Evolutionary conservation across 2,888 invertebrate species (phyloP).

Genomic region (Drosophila meridiana): DNA sequence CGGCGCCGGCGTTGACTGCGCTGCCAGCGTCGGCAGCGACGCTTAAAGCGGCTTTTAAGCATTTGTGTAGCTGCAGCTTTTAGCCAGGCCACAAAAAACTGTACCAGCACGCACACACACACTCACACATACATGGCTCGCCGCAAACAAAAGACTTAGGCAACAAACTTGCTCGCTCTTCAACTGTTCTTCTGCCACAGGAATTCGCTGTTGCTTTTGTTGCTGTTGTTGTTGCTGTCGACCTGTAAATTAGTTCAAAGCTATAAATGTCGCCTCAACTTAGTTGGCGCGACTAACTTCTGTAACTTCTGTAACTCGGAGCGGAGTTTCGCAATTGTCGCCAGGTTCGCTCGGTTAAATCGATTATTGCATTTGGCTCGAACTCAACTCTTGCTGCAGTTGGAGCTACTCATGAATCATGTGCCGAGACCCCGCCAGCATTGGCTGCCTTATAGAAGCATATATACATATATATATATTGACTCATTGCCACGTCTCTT

Average conservation of each 20-base stretch:
- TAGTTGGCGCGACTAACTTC: neutral
- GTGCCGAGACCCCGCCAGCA: conserved; percentile 9
- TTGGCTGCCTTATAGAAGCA: neutral
- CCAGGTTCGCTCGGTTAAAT: conserved; percentile 41
- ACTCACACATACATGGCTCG: conserved; percentile 3
- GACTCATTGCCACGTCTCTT: conserved; percentile 68
- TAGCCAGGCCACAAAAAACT: conserved; percentile 45
- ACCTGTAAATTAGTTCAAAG: conserved; percentile 57
- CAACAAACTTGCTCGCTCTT: conserved; percentile 54
- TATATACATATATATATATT: conserved; percentile 29
- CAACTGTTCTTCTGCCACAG: conserved; percentile 42
- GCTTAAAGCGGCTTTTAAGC: conserved; percentile 53
- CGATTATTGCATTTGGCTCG: conserved; percentile 46
- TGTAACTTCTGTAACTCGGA: neutral
- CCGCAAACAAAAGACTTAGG: conserved; percentile 65
- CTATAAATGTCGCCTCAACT: conserved; percentile 37
- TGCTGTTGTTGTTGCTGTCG: neutral
- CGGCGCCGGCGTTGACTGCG: conserved; percentile 23
- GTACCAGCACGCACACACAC: conserved; percentile 39
- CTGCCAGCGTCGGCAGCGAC: conserved; percentile 5
- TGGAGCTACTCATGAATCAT: conserved; percentile 49
- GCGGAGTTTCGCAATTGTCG: conserved; percentile 56
- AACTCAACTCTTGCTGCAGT: conserved; percentile 27
- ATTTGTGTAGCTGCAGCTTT: conserved; percentile 51
- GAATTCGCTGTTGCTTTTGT: conserved; percentile 25